phyloP scores from a whole-genome alignment of 2,113 vertebrate species.

The Macrotis lagotis region DNA sequence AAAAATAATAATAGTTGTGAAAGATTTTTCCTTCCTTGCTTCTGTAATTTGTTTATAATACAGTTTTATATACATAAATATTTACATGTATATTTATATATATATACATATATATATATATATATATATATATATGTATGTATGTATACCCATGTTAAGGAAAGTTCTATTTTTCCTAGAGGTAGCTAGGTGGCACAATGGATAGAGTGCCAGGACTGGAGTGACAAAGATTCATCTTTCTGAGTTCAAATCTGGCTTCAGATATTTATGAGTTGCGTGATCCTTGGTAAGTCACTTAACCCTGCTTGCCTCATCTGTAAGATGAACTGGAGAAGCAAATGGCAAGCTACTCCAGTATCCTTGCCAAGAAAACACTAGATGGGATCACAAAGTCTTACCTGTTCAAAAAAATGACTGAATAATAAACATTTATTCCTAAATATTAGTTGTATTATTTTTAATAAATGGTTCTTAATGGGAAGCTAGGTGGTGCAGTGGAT shows the following conservation, averaged over 20 bases:
- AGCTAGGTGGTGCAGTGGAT: no score
- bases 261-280: background rate
- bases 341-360: background rate
- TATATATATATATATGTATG: no score
- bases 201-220: background rate
- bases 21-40: background rate
- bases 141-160: no score
- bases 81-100: no score
- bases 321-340: background rate
- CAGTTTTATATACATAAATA: background rate
- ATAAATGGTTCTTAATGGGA: background rate
- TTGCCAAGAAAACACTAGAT: background rate
- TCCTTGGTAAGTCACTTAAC: background rate
- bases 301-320: background rate
- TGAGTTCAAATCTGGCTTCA: background rate
- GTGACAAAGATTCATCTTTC: background rate
- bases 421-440: background rate
- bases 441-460: background rate
- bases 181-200: background rate
- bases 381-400: background rate
- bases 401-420: background rate
- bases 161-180: background rate
- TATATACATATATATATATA: no score
- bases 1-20: no score
- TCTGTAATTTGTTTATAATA: background rate